A percentile compares a stretch with the other conserved stretches of the same genome.
These are phyloP conservation scores for Venturia canescens DNA, from an alignment of 1,140 invertebrate genomes.

Conservation along the genomic window DNA sequence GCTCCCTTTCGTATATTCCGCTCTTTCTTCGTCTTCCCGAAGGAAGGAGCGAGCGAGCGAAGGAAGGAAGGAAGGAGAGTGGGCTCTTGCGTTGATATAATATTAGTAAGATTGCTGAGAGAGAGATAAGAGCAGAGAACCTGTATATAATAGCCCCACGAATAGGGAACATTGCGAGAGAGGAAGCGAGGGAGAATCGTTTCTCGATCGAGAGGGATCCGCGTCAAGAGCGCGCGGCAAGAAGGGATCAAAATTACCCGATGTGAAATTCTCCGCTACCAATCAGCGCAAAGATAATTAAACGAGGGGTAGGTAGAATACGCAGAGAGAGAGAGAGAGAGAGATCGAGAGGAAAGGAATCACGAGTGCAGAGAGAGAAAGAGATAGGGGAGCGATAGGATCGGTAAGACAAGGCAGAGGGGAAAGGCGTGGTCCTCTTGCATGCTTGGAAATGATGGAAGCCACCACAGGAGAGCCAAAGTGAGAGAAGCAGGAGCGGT, in stretches of 20 bases:
- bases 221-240: constrained; percentile 25
- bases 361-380: constrained; percentile 9
- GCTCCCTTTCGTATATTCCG: constrained; percentile 1
- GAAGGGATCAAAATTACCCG: constrained; percentile 73
- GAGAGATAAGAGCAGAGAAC: constrained; percentile 54
- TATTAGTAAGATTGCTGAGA: constrained; percentile 41
- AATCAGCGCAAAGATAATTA: constrained; percentile 75
- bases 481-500: constrained; percentile 55
- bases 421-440: constrained; percentile 37
- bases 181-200: constrained; percentile 19
- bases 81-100: constrained; percentile 38
- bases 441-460: constrained; percentile 27
- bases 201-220: constrained; percentile 42
- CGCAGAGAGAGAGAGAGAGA: constrained; percentile 11
- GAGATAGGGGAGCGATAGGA: constrained; percentile 31
- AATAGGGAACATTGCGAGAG: constrained; percentile 17
- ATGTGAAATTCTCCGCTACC: constrained; percentile 74
- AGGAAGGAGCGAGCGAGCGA: too few species aligned
- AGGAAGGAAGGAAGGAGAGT: not conserved
- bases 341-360: not conserved
- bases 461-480: constrained; percentile 39
- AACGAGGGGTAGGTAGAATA: constrained; percentile 70
- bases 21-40: not conserved
- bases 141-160: constrained; percentile 45
- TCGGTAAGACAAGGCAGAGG: constrained; percentile 38